Base-by-base conservation (phyloP, 2,113 vertebrate species). In the Aplodontia rufa region DNA sequence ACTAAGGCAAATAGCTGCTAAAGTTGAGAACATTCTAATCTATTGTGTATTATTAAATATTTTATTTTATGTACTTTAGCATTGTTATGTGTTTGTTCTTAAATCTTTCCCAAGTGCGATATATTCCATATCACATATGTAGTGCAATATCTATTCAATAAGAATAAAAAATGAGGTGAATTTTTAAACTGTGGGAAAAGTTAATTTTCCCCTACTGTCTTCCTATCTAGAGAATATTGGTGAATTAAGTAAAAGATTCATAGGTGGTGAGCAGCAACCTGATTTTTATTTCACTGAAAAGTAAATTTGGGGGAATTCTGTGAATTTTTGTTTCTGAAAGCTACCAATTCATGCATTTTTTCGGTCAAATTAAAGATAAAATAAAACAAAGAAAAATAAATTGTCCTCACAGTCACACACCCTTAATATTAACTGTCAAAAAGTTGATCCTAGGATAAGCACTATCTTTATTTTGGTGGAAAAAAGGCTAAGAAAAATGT, bases 161-260 rank as follows among this genome's bases (percentile, higher is more conserved):
- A 95, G 86, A 62, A 22, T 3, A 30, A 92, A 92, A 82, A 30
- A 8, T 66, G 20, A 82, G 40, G 6, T 35, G 30, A 75, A 68
- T 60, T 95, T 75, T 68, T 87, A 68, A 76, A 72, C 40, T 76
- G 68, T 47, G 6, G 68, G 53, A 32, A 9, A 69, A 60, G 75
- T 81, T 75, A 81, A 74, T 53, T 74, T 74, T 0, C 12, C 10
- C 9, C 66, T 26, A 69, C 26, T 68, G 10, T 37, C 51, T 94
- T 45, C 9, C 30, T 79, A 86, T 42, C 5, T 91, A 12, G 19
- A 75, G n/a, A 81, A 35, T 8, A 24, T 76, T 95, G 51, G 17
- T 92, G 47, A 75, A 74, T 75, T 55, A 87, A 32, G 81, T 81
- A 32, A 83, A 94, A 87, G 9, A 75, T 49, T 91, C 58, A 72